A percentile compares a stretch with the other conserved stretches of the same genome.
Evolutionary conservation across 2,888 invertebrate species (phyloP).

Genomic region (Lycaena phlaeas): DNA sequence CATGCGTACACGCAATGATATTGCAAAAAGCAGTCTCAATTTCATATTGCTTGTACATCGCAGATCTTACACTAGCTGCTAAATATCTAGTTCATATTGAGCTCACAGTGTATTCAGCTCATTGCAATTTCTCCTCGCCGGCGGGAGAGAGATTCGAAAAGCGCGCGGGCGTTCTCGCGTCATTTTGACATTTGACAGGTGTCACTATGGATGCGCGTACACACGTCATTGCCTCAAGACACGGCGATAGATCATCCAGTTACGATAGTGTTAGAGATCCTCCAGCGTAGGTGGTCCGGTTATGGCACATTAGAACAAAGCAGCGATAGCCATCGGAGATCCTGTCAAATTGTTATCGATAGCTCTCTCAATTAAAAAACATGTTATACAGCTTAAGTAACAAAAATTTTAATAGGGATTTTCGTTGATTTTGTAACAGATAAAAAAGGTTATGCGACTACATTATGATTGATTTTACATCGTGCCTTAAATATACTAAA

Average conservation of each 20-base stretch:
- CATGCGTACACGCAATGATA: conserved; percentile 31
- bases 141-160: conserved; percentile 41
- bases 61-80: not conserved
- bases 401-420: not conserved
- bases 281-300: conserved; percentile 48
- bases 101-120: conserved; percentile 4
- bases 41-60: conserved; percentile 10
- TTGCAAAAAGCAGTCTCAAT: conserved; percentile 16
- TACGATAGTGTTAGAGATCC: conserved; percentile 59
- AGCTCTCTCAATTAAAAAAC: conserved; percentile 22
- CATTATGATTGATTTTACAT: too few relatives aligned
- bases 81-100: not conserved
- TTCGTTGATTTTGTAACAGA: not conserved
- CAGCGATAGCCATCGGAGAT: conserved; percentile 44
- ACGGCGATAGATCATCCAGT: conserved; percentile 58
- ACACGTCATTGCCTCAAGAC: conserved; percentile 38
- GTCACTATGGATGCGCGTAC: conserved; percentile 54
- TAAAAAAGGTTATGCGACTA: not conserved
- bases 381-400: conserved; percentile 9
- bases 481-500: too few relatives aligned
- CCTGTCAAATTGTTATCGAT: conserved; percentile 31
- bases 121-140: not conserved
- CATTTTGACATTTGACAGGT: conserved; percentile 63
- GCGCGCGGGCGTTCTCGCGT: conserved; percentile 58
- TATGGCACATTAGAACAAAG: conserved; percentile 40